phyloP scores from a whole-genome alignment of 1,140 invertebrate genomes.

The Drosophila miranda region DNA sequence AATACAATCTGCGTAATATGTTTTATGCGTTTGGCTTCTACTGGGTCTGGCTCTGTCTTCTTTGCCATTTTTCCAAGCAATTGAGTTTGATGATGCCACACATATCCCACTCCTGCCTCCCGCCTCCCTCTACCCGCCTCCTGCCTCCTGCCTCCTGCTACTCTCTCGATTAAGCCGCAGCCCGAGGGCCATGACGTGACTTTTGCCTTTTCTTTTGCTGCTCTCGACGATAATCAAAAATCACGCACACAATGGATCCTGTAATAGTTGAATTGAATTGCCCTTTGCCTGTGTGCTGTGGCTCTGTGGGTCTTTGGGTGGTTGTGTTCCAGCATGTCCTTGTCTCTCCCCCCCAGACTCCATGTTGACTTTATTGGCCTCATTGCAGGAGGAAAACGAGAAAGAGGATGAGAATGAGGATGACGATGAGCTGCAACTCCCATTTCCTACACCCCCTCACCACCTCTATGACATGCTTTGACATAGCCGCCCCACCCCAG shows the following conservation, averaged over 20 bases:
- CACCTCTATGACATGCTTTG: conserved; percentile 72
- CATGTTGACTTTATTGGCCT: conserved; percentile 74
- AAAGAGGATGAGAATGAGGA: conserved; percentile 1
- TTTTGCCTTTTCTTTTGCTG: conserved; percentile 40
- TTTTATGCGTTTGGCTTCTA: conserved; percentile 61
- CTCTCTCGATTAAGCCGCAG: conserved; percentile 61
- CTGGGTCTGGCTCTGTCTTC: conserved; percentile 13
- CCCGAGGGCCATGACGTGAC: conserved; percentile 70
- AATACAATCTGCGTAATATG: conserved; percentile 80
- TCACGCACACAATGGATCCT: conserved; percentile 64
- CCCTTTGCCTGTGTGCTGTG: conserved; percentile 23
- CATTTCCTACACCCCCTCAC: conserved; percentile 28
- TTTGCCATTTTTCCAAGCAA: conserved; percentile 79
- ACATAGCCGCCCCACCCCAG: conserved; percentile 47
- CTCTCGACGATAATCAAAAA: conserved; percentile 63
- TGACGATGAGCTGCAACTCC: conserved; percentile 17
- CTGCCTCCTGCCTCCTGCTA: conserved; percentile 7
- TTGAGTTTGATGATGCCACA: conserved; percentile 80
- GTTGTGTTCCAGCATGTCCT: conserved; percentile 14
- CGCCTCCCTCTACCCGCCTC: background rate
- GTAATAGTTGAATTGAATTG: conserved; percentile 79
- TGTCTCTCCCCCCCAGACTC: background rate
- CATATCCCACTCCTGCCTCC: conserved; percentile 7
- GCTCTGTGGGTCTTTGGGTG: background rate
- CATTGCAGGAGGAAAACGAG: conserved; percentile 52